Base-by-base conservation (phyloP, 2,888 invertebrate genomes). In the Eudasyphora cyanicolor region DNA sequence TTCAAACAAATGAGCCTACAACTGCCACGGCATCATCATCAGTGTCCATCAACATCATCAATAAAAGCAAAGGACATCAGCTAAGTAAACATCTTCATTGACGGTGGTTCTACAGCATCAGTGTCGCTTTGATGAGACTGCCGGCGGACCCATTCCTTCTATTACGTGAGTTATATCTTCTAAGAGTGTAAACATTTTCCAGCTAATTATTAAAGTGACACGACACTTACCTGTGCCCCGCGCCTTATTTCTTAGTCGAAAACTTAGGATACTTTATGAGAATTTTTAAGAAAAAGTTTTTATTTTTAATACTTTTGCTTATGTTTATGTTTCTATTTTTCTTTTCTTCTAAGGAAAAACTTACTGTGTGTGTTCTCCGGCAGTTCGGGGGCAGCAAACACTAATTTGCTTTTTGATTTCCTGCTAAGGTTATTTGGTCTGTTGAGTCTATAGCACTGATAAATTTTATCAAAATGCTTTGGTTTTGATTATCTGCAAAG, bases 401-500 rank as follows among this genome's bases (percentile, higher is more conserved):
- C n/a, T 2, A 67, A 42, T 67, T 42, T 64, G 35, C 64, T 67
- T 67, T n/a, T 67, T 67, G 67, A 67, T 67, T 67, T 67, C 42
- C 67, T 12, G 67, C 24, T 67, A 67, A 42, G 24, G 64, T 21
- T 38, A 0, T 73, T 42, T 60, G 60, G 12, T 73, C 14, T 62
- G 70, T 70, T 76, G 79, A n/a, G 49, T 81, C 74, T 32, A 60
- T 45, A 38, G 38, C n/a, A n/a, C 24, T 71, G 69, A 70, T 67
- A 62, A 67, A 19, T 62, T 81, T n/a, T n/a, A 54, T 76, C 24
- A 2, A 42, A 67, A 38, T 42, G 67, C n/a, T 14, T 67, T 67
- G 3, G 60, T 71, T 71, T 32, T 73, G 70, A 70, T 70, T 49
- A 80, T 38, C 80, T 81, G 54, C 14, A 81, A 81, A 64, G 17